A percentile compares a stretch with the other conserved stretches of the same genome.
Conservation (phyloP, 2,113 vertebrate genomes). For the Aphyosemion australe region DNA sequence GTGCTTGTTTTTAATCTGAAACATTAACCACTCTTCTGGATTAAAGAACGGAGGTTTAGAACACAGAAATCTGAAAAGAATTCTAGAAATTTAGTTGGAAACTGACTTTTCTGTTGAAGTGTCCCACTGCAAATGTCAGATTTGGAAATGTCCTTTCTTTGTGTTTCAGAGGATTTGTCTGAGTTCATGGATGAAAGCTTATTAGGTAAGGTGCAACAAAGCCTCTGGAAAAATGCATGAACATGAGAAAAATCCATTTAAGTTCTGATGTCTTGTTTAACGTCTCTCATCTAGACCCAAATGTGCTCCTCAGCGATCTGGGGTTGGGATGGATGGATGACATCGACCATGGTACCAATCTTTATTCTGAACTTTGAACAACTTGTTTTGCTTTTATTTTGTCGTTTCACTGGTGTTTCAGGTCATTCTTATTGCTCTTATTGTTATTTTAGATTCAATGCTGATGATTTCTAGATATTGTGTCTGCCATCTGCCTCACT, state of each 20-base stretch:
- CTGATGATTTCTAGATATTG: neutral
- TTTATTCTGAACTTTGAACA: neutral
- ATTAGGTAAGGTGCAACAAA: constrained; percentile 34
- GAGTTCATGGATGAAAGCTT: constrained; percentile 24
- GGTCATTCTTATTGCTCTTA: too few species aligned
- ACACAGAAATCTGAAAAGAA: too few species aligned
- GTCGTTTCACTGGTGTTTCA: neutral
- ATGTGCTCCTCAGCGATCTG: constrained; percentile 9
- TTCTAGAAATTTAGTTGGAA: too few species aligned
- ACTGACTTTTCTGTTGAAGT: neutral
- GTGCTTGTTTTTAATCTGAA: too few species aligned
- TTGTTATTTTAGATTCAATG: neutral
- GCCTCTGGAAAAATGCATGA: neutral
- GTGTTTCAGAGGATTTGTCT: constrained; percentile 49
- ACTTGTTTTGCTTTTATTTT: neutral
- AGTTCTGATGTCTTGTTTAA: neutral
- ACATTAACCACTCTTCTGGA: too few species aligned
- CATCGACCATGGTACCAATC: constrained; percentile 27
- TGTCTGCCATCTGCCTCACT: neutral
- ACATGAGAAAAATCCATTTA: neutral
- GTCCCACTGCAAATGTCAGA: neutral
- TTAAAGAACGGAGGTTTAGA: too few species aligned
- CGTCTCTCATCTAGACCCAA: constrained; percentile 15
- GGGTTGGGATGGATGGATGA: neutral
- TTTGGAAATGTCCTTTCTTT: constrained; percentile 4